Base-by-base conservation (phyloP, 2,888 invertebrate species). In the Hylaea fasciaria region DNA sequence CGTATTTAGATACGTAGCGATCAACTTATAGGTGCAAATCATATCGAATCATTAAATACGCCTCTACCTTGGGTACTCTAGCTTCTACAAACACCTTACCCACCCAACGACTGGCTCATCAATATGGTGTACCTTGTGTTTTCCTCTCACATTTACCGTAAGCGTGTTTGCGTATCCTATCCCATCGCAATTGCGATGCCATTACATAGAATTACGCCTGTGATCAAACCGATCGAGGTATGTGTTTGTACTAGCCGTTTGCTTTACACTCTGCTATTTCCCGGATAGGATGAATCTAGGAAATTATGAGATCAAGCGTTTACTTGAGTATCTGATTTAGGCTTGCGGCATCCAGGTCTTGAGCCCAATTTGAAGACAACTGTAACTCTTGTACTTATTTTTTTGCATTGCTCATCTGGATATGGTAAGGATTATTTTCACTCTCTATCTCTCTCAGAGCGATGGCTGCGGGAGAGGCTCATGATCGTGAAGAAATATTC, bases 81-180 rank as follows among this genome's bases (percentile, higher is more conserved):
- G 32, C 32, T 10, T 32, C 10, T 10, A 32, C 3, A 32, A 4
- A 32, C 3, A 32, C 32, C 9, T 8, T 4, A 32, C 5, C 22
- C 32, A 2, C 10, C 32, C 7, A 32, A 7, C 9, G 32, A 32
- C 12, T 41, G 13, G 11, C 40, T 28, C 44, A 39, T 45, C 41
- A 16, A 54, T 48, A 50, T 35, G 13, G 14, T 40, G 50, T 10
- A 43, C 32, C 29, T 4, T n/a, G 43, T 17, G 9, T 28, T 43
- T 45, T 32, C 28, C 45, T 14, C 43, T 39, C 29, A 43, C 13
- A 39, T 51, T 54, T 54, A 52, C 58, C 49, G 39, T 52, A 41
- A 49, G 54, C 59, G 57, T 66, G 64, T 66, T 64, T 66, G 62
- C 59, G 54, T 62, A 59, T 48, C 32, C 45, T 35, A 54, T 55